Base-by-base conservation (phyloP, 1,140 invertebrate species). In the Drosophila micromelanica region DNA sequence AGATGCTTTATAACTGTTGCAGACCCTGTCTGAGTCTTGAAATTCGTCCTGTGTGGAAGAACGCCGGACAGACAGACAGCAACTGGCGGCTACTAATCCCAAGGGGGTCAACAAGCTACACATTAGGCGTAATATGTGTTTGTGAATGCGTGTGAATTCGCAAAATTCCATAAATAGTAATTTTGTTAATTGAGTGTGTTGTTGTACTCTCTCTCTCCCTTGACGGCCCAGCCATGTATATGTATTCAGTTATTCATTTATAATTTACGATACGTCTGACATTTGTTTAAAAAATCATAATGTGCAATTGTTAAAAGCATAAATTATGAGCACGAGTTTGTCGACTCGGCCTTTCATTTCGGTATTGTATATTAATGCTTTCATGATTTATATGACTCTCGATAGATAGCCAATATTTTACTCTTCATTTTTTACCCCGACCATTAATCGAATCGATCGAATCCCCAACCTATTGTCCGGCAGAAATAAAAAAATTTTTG, bases 161-260 rank as follows among this genome's bases (percentile, higher is more conserved):
- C 64, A 65, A 85, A 85, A 69, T 69, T 72, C 77, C 82, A 87
- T 86, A 87, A 86, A 86, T 86, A 82, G 82, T 87, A 86, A 86
- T 86, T 76, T 82, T 73, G 67, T 78, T 86, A 86, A 87, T 86
- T 86, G 82, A 87, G 82, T 86, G 63, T 78, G 40, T 55, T 55
- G 40, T 45, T 55, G 35, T 37, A n/a, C 35, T 35, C 42, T 20
- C 38, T 12, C 35, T 35, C 42, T 20, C 38, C n/a, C 35, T 27
- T 23, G 23, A 27, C 6, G 23, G 11, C 46, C 5, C 5, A 45
- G 9, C 20, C 67, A n/a, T 11, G 12, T 12, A n/a, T 7, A 13
- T 8, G 27, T 32, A 3, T 49, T 49, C 46, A 43, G 32, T 59
- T 54, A 48, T 51, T 6, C 62, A 78, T 78, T 81, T 76, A 75